Evolutionary conservation across 1,140 invertebrate genomes (phyloP), one percentile per base, ranked within the genome.

Genomic region (Kradibia gibbosae): DNA sequence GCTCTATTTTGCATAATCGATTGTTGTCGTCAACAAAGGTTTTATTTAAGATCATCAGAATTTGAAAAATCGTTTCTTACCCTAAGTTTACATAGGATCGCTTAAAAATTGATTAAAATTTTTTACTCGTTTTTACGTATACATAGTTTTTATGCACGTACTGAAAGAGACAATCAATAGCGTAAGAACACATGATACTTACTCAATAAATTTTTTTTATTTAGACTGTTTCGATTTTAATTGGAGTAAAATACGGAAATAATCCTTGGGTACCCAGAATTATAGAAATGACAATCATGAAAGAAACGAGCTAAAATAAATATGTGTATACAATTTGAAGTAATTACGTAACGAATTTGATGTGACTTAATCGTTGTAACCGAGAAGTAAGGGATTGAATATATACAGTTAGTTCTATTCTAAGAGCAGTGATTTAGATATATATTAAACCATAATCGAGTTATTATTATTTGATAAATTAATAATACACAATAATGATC

Each of bases 71-170:
- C 55, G 5, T 65, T 7, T 25, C 11, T 50, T 53, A 13, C 22
- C 3, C 11, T 10, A 60, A 2, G 25, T 65, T 4, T 50, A 20
- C 25, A 48, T 15, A 28, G n/a, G 25, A 15, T 0, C 70, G 8
- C 50, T 13, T 48, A 42, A 78, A 67, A 78, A 78, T 78, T 70
- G 76, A 78, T 70, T 78, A 78, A 11, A 70, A 1, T 48, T 7
- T 7, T 48, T 48, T 48, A 1, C 7, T 17, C 48, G 34, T n/a
- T 36, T 22, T n/a, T 34, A 20, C 17, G 42, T 4, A 39, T 13
- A 57, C 45, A n/a, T n/a, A n/a, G n/a, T 45, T 13, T 11, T 15
- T 22, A 31, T 5, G 11, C 1, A n/a, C 57, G 25, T 28, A n/a
- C 36, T 7, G n/a, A 39, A 28, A 45, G n/a, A 36, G 31, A 1